Evolutionary conservation across 2,797 vertebrate genomes (phyloP).

Genomic region (Kryptolebias ocellatus): DNA sequence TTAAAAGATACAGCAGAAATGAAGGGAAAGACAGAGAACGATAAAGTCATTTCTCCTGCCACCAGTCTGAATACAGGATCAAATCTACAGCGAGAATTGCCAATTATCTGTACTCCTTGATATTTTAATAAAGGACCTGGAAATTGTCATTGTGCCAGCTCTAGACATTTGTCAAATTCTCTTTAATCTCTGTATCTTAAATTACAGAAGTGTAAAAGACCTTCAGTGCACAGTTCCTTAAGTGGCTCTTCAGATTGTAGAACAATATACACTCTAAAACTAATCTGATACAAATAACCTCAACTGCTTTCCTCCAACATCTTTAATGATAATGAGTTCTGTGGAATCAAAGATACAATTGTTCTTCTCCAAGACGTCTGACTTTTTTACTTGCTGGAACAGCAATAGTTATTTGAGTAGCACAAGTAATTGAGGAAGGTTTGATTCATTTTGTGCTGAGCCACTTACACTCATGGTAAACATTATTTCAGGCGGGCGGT

Average conservation of each 20-base stretch:
- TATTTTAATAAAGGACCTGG: conserved; percentile 20
- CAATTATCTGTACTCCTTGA: neutral
- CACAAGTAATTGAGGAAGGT: conserved; percentile 30
- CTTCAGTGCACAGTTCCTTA: conserved; percentile 3
- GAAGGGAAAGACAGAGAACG: neutral
- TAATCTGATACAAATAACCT: conserved; percentile 51
- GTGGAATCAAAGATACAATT: conserved; percentile 35
- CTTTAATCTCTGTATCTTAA: conserved; percentile 9
- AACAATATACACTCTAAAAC: conserved; percentile 68
- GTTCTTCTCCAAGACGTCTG: conserved; percentile 39
- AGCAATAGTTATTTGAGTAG: conserved; percentile 44
- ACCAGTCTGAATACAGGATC: conserved; percentile 20
- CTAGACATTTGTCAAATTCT: conserved; percentile 7
- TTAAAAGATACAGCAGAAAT: conserved; percentile 4
- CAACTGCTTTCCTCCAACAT: conserved; percentile 40
- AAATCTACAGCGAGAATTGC: neutral
- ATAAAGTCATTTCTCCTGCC: conserved; percentile 2
- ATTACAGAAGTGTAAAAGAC: conserved; percentile 25
- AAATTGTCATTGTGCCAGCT: neutral
- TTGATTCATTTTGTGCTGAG: conserved; percentile 13
- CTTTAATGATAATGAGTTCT: conserved; percentile 58
- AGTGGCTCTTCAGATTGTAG: conserved; percentile 33
- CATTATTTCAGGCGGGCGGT: neutral
- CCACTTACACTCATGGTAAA: conserved; percentile 2
- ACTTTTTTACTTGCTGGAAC: conserved; percentile 20